phyloP scores from a whole-genome alignment of 30 jellyfish, hydroid and myxozoan species.

The Hydra vulgaris region DNA sequence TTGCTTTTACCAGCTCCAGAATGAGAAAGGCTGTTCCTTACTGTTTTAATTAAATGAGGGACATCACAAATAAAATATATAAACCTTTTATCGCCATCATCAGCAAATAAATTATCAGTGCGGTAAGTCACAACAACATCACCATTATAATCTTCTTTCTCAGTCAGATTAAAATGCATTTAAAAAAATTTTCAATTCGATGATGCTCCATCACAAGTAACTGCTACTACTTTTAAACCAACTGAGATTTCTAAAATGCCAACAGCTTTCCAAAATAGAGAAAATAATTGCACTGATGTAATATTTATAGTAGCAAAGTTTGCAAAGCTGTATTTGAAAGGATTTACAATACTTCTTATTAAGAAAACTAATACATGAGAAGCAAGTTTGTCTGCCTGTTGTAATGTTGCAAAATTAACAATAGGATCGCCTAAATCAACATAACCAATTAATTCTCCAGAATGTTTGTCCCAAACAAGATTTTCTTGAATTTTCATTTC shows the following conservation, averaged over 20 bases:
- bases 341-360: constrained; percentile 43
- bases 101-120: constrained; percentile 26
- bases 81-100: constrained; percentile 11
- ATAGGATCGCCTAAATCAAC: constrained; percentile 58
- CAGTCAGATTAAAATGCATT: constrained; percentile 19
- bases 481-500: constrained; percentile 62
- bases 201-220: constrained; percentile 69
- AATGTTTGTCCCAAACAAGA: constrained; percentile 69
- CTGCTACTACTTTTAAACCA: constrained; percentile 44
- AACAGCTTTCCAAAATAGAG: constrained; percentile 60
- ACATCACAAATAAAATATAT: constrained; percentile 37
- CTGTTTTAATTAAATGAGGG: constrained; percentile 49
- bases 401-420: constrained; percentile 43
- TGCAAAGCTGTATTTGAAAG: constrained; percentile 40
- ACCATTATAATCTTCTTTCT: constrained; percentile 9
- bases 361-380: constrained; percentile 50
- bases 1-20: constrained; percentile 47
- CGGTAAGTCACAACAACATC: constrained; percentile 38
- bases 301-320: constrained; percentile 54
- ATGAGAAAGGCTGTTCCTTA: constrained; percentile 27
- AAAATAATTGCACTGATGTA: constrained; percentile 42
- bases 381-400: constrained; percentile 36
- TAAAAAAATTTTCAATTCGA: constrained; percentile 30
- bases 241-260: constrained; percentile 29
- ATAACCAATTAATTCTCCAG: constrained; percentile 64